Base-by-base conservation (phyloP, 2,888 invertebrate genomes). In the Trilocha varians region DNA sequence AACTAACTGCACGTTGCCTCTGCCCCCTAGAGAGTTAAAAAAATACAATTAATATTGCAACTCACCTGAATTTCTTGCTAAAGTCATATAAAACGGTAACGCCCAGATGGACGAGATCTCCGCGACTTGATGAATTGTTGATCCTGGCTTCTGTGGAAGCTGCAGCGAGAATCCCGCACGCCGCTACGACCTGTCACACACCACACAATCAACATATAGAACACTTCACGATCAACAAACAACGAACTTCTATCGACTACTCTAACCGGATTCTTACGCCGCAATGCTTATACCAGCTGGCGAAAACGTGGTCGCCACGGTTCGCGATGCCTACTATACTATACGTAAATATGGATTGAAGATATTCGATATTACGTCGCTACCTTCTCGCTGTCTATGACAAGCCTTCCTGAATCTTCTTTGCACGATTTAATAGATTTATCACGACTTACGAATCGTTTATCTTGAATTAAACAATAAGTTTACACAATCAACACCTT, bases 61-160 rank as follows among this genome's bases (percentile, higher is more conserved):
- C 91, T 91, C 77, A 95, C 95, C 94, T 93, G 90, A 92, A 89
- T 89, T 91, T 91, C 91, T 93, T 93, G 91, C 94, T 94, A 94
- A 95, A 95, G 94, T 95, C 95, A 95, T 95, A 95, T 95, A 95
- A 95, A 93, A 93, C 89, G 90, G 90, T 93, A 91, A 90, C 93
- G 92, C 93, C 93, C 93, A 90, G 88, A 88, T 91, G 92, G 93
- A 92, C 92, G 93, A 89, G 85, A 85, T 85, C 86, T 75, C 78
- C 69, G 79, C 73, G 79, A 77, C 73, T 78, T 77, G 82, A 80
- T 77, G 78, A 86, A 87, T 78, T 76, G 74, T 75, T 67, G 77
- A 78, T 76, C 70, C 78, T 78, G 67, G 70, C 70, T 65, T 70
- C 71, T 25, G 55, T 57, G 52, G 65, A 68, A 65, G 71, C 67